Evolutionary conservation across 2,113 vertebrate genomes (phyloP).

Genomic region (Mesembrinibis cayennensis): DNA sequence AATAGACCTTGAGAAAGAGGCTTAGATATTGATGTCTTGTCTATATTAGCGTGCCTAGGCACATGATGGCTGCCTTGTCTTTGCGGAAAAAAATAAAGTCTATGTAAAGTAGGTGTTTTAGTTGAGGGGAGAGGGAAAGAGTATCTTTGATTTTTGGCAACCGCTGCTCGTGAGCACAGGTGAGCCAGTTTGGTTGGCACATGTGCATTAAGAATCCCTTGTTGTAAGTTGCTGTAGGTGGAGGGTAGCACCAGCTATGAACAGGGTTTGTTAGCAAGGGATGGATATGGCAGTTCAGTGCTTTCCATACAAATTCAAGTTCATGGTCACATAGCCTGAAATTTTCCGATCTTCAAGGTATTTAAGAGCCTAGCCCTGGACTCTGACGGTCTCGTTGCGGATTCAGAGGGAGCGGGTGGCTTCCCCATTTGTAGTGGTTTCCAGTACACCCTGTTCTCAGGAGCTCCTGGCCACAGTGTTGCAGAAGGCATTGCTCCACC

Average conservation of each 20-base stretch:
- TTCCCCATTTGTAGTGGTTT: neutral
- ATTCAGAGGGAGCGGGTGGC: neutral
- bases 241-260: neutral
- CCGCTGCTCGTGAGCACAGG: neutral
- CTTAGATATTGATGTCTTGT: slow-evolving; percentile 12
- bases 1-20: slow-evolving; percentile 70
- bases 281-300: neutral
- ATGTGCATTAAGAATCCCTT: neutral
- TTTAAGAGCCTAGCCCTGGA: neutral
- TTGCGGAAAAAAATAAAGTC: neutral
- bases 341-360: fast-evolving
- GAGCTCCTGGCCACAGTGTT: neutral
- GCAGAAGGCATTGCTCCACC: neutral
- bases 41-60: neutral
- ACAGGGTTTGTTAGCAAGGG: neutral
- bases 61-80: neutral
- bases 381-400: neutral
- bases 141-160: neutral
- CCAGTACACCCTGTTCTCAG: neutral
- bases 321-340: neutral
- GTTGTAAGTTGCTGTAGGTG: neutral
- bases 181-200: neutral
- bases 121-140: neutral
- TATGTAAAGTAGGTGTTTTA: neutral
- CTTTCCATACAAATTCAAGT: neutral